A percentile compares a stretch with the other conserved stretches of the same genome.
Conservation (phyloP, 2,797 vertebrate species). For the Bovichtus diacanthus region DNA sequence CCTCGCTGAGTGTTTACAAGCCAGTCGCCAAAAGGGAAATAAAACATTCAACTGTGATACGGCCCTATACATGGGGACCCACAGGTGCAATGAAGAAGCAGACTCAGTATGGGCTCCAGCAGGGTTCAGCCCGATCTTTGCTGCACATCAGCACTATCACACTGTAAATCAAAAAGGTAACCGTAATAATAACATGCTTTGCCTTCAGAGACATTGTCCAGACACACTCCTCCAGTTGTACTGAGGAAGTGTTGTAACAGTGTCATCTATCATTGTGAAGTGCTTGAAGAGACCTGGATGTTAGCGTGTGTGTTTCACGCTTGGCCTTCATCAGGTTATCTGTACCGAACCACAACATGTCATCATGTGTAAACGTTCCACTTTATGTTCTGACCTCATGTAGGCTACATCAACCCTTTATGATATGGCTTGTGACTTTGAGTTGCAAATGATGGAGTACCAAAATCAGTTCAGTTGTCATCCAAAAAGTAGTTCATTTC, state of each 20-base stretch:
- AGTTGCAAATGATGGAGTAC: background rate
- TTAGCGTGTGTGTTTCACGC: conserved; percentile 1
- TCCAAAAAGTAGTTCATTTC: conserved; percentile 2
- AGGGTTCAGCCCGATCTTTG: conserved; percentile 33
- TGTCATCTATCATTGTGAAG: conserved; percentile 59
- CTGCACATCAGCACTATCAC: conserved; percentile 41
- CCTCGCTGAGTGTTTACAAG: background rate
- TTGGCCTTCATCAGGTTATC: conserved; percentile 32
- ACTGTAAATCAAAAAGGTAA: conserved; percentile 56
- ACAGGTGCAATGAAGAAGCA: background rate
- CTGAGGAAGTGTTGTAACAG: conserved; percentile 57
- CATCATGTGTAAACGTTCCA: background rate
- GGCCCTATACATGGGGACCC: background rate
- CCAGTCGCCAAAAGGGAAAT: background rate
- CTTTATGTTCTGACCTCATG: background rate
- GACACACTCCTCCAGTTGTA: conserved; percentile 43
- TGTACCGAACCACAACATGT: too few relatives aligned
- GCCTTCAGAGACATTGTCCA: conserved; percentile 62
- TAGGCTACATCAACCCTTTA: background rate
- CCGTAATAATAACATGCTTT: conserved; percentile 62
- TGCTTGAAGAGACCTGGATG: conserved; percentile 34
- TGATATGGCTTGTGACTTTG: background rate
- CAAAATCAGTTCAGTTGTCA: background rate
- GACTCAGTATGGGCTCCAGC: conserved; percentile 10
- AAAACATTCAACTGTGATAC: background rate